Evolutionary conservation across 2,113 vertebrate species (phyloP), one percentile per base, ranked within the genome.

Genomic region (Picathartes gymnocephalus): DNA sequence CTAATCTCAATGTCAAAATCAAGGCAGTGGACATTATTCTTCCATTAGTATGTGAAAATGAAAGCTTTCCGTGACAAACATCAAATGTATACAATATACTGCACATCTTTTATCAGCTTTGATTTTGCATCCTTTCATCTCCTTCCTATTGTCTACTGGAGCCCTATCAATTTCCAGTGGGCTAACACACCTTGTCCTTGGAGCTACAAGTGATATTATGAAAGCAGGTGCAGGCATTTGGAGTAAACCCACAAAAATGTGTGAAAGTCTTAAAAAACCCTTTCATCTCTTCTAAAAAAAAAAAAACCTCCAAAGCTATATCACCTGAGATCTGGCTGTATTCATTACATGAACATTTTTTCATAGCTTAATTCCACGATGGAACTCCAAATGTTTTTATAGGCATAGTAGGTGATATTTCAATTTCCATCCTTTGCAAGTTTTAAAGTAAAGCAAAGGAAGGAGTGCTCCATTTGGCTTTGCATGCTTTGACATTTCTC

Each of bases 61-160:
- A 92, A 96, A 88, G 15, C 19, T 57, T 79, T 68, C 42, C 37
- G 31, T 42, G 14, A 45, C 5, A 3, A 45, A 9, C 2, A 7
- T 83, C 33, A 77, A 13, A 12, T 0, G 0, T 66, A n/a, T 17
- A 15, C 42, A 68, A 53, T 25, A 39, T 8, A 60, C 22, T 60
- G 17, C 24, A 47, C 28, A 40, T 48, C 57, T 56, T 86, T 39
- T 64, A 13, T 64, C 61, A n/a, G 12, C 31, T 84, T 87, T 74
- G 51, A 54, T 81, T 94, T 83, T 7, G 3, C 28, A 45, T 48
- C 18, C 45, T 80, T 73, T 35, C 17, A 35, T 54, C 31, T 61
- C 20, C 33, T 77, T 69, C 20, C 39, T 23, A 1, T 22, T 33
- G 27, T 45, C 28, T 57, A 11, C 31, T 42, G 54, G 17, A 80